phyloP scores from a whole-genome alignment of 2,797 vertebrate species.

The Phataginus tetradactyla region DNA sequence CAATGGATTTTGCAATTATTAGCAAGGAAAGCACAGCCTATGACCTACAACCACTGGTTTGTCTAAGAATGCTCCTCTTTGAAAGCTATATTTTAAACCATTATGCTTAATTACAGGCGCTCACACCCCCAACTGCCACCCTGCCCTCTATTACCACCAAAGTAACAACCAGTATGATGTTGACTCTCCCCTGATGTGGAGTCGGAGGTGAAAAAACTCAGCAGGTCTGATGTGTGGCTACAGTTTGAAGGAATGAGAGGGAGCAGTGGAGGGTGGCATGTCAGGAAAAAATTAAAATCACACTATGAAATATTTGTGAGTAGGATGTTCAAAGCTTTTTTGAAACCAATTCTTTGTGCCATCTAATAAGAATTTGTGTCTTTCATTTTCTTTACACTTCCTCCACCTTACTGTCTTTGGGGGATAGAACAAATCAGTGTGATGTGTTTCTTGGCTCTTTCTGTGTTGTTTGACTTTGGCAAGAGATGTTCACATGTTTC shows the following conservation, averaged over 20 bases:
- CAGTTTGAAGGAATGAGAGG: constrained; percentile 8
- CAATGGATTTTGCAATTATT: constrained; percentile 85
- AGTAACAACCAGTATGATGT: neutral
- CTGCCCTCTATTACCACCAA: neutral
- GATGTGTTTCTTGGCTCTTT: constrained; percentile 70
- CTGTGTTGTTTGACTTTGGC: constrained; percentile 71
- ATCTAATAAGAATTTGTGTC: constrained; percentile 50
- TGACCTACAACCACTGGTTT: constrained; percentile 80
- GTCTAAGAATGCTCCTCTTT: constrained; percentile 29
- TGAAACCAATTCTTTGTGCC: constrained; percentile 52
- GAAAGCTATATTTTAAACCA: constrained; percentile 68
- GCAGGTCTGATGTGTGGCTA: neutral
- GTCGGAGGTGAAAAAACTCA: neutral
- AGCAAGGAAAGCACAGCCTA: constrained; percentile 72
- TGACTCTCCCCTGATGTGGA: neutral
- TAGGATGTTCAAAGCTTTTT: constrained; percentile 57
- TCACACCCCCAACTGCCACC: neutral
- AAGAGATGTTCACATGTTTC: constrained; percentile 62
- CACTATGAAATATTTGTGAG: neutral
- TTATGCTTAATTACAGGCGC: constrained; percentile 71
- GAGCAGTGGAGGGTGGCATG: neutral
- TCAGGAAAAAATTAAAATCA: neutral
- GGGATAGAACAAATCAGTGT: constrained; percentile 62
- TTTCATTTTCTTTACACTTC: constrained; percentile 40
- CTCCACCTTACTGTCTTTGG: constrained; percentile 15